Conservation (phyloP, 2,888 invertebrate species). For the Philonicus albiceps region DNA sequence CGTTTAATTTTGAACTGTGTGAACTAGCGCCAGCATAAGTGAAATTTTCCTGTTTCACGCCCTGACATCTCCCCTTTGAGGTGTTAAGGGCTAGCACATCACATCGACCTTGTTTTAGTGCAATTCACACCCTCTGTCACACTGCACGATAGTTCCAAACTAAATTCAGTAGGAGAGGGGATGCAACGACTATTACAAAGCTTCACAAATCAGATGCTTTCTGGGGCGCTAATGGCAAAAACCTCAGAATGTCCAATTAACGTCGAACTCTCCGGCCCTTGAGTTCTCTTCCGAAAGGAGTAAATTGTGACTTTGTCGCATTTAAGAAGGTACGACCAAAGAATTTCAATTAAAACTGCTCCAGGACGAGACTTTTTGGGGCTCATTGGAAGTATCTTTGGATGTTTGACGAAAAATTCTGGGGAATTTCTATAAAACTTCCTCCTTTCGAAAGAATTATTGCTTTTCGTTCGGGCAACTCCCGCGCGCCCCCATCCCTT, state of each 20-base stretch:
- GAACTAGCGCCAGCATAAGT: too few species aligned
- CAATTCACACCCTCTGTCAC: neutral
- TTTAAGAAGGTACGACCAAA: constrained; percentile 12
- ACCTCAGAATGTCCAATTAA: neutral
- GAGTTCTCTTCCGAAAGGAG: neutral
- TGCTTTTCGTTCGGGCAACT: neutral
- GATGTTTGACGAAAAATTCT: constrained; percentile 21
- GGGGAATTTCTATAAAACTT: constrained; percentile 21
- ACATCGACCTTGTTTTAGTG: neutral
- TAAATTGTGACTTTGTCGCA: constrained; percentile 13
- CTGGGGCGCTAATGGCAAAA: neutral
- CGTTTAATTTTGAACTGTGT: too few species aligned
- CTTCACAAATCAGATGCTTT: neutral
- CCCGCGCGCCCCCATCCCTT: neutral
- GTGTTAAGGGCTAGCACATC: neutral
- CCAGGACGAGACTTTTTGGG: neutral
- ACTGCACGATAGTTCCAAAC: neutral
- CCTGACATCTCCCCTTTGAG: neutral
- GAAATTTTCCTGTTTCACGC: too few species aligned
- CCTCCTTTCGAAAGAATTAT: constrained; percentile 17
- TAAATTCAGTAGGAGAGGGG: neutral
- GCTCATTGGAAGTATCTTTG: constrained; percentile 7
- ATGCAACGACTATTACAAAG: too few species aligned
- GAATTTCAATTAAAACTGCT: constrained; percentile 33
- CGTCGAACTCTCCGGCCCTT: neutral